Evolutionary conservation across 2,113 vertebrate genomes (phyloP).

Genomic region (Sardina pilchardus): DNA sequence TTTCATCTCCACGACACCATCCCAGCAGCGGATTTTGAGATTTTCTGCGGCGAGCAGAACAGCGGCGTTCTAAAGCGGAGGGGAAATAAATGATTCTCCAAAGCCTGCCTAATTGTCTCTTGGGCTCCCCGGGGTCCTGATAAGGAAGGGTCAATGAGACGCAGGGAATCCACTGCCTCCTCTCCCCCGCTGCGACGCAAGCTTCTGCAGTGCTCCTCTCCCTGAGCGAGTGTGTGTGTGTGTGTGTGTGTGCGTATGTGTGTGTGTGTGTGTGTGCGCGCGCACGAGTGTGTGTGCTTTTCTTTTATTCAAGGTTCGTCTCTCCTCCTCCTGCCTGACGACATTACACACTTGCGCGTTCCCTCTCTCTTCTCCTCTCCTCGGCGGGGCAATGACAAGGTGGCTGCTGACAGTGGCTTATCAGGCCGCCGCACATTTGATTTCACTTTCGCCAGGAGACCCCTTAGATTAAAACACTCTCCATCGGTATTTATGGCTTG

Average conservation of each 20-base stretch:
- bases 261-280: neutral
- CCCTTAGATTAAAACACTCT: neutral
- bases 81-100: conserved; percentile 37
- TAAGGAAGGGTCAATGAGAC: conserved; percentile 49
- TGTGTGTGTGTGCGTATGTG: neutral
- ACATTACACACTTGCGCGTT: conserved; percentile 6
- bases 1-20: neutral
- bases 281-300: too few relatives aligned
- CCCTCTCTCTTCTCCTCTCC: neutral
- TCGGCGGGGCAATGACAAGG: conserved; percentile 12
- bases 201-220: conserved; percentile 29
- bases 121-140: conserved; percentile 43
- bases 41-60: neutral
- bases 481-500: neutral
- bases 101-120: conserved; percentile 51
- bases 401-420: conserved; percentile 37
- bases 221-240: neutral
- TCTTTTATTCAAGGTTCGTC: neutral
- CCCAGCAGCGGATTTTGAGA: neutral
- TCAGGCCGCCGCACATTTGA: conserved; percentile 44
- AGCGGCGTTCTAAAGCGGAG: neutral
- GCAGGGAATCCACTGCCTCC: conserved; percentile 17
- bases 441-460: conserved; percentile 27
- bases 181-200: conserved; percentile 24
- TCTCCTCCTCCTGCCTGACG: neutral